Evolutionary conservation across 1,140 invertebrate genomes (phyloP), one percentile per base, ranked within the genome.

Genomic region (Helicoverpa armigera): DNA sequence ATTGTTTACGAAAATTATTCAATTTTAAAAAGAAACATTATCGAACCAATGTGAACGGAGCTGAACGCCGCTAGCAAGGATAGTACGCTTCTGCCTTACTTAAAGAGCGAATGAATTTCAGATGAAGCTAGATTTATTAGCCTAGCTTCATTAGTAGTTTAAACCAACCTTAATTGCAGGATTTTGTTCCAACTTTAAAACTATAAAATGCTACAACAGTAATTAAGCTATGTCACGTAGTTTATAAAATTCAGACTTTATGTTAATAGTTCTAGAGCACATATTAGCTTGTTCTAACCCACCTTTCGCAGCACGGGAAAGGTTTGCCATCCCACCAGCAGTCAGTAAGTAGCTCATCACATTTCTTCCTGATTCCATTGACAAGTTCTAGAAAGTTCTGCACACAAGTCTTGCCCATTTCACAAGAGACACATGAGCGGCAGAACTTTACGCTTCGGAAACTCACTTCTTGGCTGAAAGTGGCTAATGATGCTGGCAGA

Each of bases 291-390:
- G 35, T 23, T 23, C 0, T 43, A 43, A 0, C 23, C 72, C 70
- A 92, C 92, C 87, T 88, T 3, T 94, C 89, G 82, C 92, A 94
- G 23, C 93, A 94, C 11, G 60, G 78, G 67, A 92, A 94, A n/a
- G 82, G 72, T 43, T 86, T 67, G 0, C 82, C 85, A 16, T 76
- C 86, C 88, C 89, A 94, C 88, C 88, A 92, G 67, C 93, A 94
- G 16, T 91, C 88, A 0, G 86, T 86, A 14, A 94, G 60, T 2
- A 93, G 51, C 2, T 89, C 85, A 0, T 78, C 63, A 65, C 93
- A 94, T 4, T 84, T 83, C 9, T 81, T 80, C 69, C 91, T 77
- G 12, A 93, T 88, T 11, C 74, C 82, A 0, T 81, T 53, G 0
- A 90, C 79, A 3, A 65, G 56, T 0, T 86, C 69, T 3, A 78